Conservation (phyloP, 2,797 vertebrate species). For the Lagocephalus sceleratus region DNA sequence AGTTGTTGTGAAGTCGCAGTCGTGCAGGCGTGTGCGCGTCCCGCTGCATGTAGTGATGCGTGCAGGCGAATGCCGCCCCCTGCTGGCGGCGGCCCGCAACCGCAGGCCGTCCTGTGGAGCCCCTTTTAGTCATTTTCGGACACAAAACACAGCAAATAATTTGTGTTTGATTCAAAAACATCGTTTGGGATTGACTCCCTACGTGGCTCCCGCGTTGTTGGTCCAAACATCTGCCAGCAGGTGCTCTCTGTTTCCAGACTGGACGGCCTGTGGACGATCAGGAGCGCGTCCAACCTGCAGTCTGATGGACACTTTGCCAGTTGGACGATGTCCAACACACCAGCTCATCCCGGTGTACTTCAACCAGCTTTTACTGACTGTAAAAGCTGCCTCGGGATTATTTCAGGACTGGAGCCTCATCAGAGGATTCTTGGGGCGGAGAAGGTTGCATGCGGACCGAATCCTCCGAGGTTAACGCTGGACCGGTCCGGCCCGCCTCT, state of each 20-base stretch:
- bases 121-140: too few relatives aligned
- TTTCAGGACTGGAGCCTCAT: not conserved
- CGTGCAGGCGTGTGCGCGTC: not conserved
- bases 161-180: conserved; percentile 12
- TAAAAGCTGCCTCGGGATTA: not conserved
- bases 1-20: conserved; percentile 3
- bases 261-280: conserved; percentile 55
- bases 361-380: conserved; percentile 8
- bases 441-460: conserved; percentile 35
- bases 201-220: too few relatives aligned
- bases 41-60: not conserved
- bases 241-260: conserved; percentile 44
- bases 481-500: not conserved
- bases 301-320: conserved; percentile 32
- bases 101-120: conserved; percentile 23
- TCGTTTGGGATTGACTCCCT: conserved; percentile 8
- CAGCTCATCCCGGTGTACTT: conserved; percentile 16
- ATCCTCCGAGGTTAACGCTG: conserved; percentile 23
- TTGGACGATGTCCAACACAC: conserved; percentile 59
- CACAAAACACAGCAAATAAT: not conserved
- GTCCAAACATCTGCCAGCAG: conserved; percentile 13
- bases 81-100: conserved; percentile 37
- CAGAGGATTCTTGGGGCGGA: not conserved
- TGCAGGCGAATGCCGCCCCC: conserved; percentile 59
- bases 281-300: conserved; percentile 13